Evolutionary conservation across 2,113 vertebrate genomes (phyloP).

Genomic region (Galbula dea): DNA sequence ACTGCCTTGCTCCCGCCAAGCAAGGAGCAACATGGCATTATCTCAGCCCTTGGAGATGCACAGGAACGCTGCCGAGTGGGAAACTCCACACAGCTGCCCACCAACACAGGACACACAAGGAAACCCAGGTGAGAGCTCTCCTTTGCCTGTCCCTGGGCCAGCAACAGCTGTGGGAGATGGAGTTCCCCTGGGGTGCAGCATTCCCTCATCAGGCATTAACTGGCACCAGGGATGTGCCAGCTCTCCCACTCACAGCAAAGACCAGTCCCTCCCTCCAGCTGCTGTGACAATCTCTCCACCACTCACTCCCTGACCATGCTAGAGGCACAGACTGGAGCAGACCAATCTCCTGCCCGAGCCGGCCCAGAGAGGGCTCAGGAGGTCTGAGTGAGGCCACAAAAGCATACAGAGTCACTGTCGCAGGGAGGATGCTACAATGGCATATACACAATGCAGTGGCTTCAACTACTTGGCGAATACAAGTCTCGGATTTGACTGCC

Average conservation of each 20-base stretch:
- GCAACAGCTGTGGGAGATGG: accelerated
- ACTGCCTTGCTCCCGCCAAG: accelerated
- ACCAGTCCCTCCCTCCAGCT: background rate
- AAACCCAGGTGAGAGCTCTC: background rate
- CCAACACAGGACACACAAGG: background rate
- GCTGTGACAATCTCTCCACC: background rate
- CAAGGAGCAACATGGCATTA: background rate
- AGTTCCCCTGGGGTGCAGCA: background rate
- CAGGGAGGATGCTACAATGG: background rate
- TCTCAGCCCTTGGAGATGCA: background rate
- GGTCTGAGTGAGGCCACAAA: background rate
- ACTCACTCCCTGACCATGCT: background rate
- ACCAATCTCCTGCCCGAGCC: background rate
- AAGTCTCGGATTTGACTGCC: background rate
- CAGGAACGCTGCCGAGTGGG: background rate
- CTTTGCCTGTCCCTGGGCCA: background rate
- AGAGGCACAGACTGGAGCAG: background rate
- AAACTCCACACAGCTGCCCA: background rate
- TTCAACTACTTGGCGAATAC: background rate
- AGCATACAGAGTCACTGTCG: background rate
- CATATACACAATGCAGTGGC: background rate
- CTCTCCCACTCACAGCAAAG: background rate
- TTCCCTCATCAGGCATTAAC: background rate
- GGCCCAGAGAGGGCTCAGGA: background rate
- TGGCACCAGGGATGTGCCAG: background rate